Conservation (phyloP, 2,113 vertebrate genomes). For the Antennarius striatus region DNA sequence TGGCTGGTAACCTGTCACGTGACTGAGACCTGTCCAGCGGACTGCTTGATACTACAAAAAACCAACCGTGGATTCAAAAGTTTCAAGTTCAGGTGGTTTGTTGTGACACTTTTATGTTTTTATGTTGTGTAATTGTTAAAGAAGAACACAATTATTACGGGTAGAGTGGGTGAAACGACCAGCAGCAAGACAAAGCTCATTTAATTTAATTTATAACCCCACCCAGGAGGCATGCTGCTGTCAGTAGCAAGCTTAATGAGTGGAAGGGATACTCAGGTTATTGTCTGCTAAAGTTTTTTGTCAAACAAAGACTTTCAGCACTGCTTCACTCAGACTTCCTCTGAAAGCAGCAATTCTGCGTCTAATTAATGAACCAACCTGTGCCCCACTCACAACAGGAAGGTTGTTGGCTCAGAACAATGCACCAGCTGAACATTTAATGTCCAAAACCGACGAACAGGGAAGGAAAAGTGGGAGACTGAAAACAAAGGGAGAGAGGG, state of each 20-base stretch:
- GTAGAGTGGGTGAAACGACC: no score
- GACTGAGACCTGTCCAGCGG: no score
- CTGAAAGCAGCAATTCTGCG: slow-evolving; percentile 56
- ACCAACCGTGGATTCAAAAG: no score
- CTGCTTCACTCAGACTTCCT: slow-evolving; percentile 65
- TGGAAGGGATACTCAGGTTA: slow-evolving; percentile 36
- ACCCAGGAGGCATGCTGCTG: no score
- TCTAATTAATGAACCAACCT: slow-evolving; percentile 65
- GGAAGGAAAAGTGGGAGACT: slow-evolving; percentile 48
- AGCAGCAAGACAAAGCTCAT: no score
- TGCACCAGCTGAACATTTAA: slow-evolving; percentile 55
- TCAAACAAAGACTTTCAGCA: slow-evolving; percentile 53
- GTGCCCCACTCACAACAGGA: slow-evolving; percentile 72
- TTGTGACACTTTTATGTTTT: no score
- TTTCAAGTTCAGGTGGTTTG: no score
- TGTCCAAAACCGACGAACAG: slow-evolving; percentile 5
- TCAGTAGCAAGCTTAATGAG: neutral
- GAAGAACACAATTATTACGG: no score
- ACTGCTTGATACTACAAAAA: no score
- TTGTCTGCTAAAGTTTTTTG: slow-evolving; percentile 60
- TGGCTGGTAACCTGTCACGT: no score
- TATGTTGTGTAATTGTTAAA: no score
- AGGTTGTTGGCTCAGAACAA: slow-evolving; percentile 69
- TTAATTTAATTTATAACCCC: no score
- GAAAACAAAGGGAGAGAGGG: slow-evolving; percentile 49